Evolutionary conservation across 1,140 invertebrate genomes (phyloP).

Genomic region (Aphidius gifuensis): DNA sequence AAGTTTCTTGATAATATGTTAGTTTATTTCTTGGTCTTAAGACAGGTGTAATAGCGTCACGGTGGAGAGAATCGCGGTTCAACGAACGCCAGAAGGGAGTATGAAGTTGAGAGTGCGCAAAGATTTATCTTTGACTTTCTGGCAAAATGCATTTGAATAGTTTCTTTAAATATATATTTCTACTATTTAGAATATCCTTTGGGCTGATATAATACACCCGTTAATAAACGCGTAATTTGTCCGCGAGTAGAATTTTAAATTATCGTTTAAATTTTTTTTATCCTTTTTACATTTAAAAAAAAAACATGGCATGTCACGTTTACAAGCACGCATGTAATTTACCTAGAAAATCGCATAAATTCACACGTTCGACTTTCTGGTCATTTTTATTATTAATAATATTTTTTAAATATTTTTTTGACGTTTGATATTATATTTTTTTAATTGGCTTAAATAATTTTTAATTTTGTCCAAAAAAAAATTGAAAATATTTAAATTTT

Average conservation of each 20-base stretch:
- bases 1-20: too few relatives aligned
- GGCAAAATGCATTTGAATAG: slow-evolving; percentile 8
- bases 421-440: too few relatives aligned
- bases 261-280: too few relatives aligned
- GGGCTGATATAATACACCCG: slow-evolving; percentile 5
- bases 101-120: slow-evolving; percentile 10
- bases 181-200: slow-evolving; percentile 2
- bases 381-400: too few relatives aligned
- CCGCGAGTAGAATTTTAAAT: slow-evolving; percentile 21
- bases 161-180: slow-evolving; percentile 4
- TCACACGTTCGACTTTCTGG: too few relatives aligned
- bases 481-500: too few relatives aligned
- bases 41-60: slow-evolving; percentile 23
- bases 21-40: neutral
- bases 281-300: neutral
- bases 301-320: neutral
- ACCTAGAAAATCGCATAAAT: neutral
- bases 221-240: slow-evolving; percentile 25
- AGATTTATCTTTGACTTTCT: slow-evolving; percentile 18
- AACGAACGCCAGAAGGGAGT: slow-evolving; percentile 11
- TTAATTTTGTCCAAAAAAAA: too few relatives aligned
- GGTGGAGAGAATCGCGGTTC: slow-evolving; percentile 22
- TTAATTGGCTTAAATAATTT: too few relatives aligned
- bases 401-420: too few relatives aligned
- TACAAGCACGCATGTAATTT: neutral